Evolutionary conservation across 2,797 vertebrate species (phyloP).

Genomic region (Avahi laniger): DNA sequence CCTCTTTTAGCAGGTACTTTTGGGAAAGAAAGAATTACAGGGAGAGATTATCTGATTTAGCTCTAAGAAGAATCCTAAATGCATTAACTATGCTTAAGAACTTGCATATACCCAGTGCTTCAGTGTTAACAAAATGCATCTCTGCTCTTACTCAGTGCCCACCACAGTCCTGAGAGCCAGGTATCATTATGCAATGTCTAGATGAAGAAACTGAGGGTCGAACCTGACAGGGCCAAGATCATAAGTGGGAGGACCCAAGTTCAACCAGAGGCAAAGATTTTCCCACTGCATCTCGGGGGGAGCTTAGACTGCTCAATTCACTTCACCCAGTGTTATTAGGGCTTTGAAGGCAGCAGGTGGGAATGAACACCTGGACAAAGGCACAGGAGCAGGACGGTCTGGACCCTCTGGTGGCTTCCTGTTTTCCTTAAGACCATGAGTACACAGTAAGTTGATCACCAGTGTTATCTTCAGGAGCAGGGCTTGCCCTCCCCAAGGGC

Average conservation of each 20-base stretch:
- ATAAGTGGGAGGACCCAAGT: neutral
- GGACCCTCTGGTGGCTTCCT: neutral
- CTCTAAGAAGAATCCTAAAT: neutral
- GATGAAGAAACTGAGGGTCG: neutral
- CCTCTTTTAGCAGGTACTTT: neutral
- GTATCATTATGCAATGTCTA: neutral
- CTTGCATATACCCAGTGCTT: neutral
- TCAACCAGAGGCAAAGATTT: neutral
- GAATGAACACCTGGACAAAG: neutral
- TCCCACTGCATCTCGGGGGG: neutral
- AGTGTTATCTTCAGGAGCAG: neutral
- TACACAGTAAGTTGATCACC: neutral
- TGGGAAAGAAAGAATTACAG: neutral
- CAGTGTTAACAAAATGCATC: neutral
- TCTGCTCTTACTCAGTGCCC: neutral
- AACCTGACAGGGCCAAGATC: neutral
- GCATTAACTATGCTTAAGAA: neutral
- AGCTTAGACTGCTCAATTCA: neutral
- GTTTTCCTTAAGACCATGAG: neutral
- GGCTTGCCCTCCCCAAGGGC: neutral
- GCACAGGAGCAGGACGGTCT: neutral
- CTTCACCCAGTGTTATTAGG: neutral
- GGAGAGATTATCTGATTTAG: neutral
- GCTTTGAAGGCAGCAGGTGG: neutral
- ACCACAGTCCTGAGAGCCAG: neutral